phyloP scores from a whole-genome alignment of 2,888 invertebrate species.

The Ichneumoninae sp. region DNA sequence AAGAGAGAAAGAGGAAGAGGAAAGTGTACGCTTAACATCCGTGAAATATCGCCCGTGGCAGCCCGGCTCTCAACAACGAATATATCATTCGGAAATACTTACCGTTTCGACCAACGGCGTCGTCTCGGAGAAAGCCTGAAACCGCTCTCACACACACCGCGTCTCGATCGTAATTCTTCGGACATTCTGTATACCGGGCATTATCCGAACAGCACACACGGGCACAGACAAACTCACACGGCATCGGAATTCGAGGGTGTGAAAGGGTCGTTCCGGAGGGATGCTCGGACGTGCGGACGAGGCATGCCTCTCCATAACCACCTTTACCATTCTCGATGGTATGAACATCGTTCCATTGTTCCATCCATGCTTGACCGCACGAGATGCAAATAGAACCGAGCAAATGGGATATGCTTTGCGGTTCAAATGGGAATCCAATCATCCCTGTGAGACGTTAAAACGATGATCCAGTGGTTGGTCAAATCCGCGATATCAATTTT shows the following conservation, averaged over 20 bases:
- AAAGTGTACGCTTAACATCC: conserved; percentile 62
- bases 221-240: not conserved
- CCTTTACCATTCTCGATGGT: conserved; percentile 8
- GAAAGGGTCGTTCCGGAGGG: conserved; percentile 20
- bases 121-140: conserved; percentile 61
- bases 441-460: not conserved
- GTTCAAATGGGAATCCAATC: not conserved
- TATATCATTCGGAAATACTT: conserved; percentile 79
- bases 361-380: not conserved
- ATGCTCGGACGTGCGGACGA: conserved; percentile 7
- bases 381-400: not conserved
- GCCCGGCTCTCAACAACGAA: conserved; percentile 73
- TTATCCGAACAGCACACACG: conserved; percentile 7
- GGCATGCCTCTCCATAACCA: not conserved
- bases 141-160: conserved; percentile 24
- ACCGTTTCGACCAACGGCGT: conserved; percentile 66
- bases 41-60: conserved; percentile 75
- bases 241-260: not conserved
- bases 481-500: not conserved
- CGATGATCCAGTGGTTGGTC: not conserved
- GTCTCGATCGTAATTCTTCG: conserved; percentile 58
- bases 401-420: not conserved
- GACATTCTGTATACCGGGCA: conserved; percentile 1
- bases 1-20: conserved; percentile 44
- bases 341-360: conserved; percentile 3